These are phyloP conservation scores for Acanthurus lineatus DNA, from an alignment of 2,797 vertebrate genomes.

Conservation along the genomic window DNA sequence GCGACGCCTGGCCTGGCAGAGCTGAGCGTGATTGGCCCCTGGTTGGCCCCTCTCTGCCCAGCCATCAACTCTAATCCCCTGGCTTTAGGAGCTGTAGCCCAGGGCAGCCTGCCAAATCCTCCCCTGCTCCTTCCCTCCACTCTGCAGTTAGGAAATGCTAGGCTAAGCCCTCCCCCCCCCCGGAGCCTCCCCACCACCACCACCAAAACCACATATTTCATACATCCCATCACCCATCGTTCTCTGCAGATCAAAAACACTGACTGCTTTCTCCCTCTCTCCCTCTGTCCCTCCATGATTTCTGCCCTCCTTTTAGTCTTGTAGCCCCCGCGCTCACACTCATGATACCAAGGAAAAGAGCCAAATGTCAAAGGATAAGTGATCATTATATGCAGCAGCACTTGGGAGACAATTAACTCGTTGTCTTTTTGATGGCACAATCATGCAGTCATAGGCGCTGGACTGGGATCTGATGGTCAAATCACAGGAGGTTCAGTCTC, in stretches of 20 bases:
- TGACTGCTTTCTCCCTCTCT: conserved; percentile 45
- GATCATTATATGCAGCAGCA: conserved; percentile 35
- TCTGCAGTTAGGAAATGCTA: conserved; percentile 78
- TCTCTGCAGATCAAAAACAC: conserved; percentile 52
- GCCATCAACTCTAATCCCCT: conserved; percentile 82
- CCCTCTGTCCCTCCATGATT: conserved; percentile 27
- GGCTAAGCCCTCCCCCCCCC: conserved; percentile 50
- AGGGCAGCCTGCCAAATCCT: conserved; percentile 81
- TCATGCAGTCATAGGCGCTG: conserved; percentile 21
- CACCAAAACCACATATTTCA: conserved; percentile 67
- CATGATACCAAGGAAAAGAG: conserved; percentile 28
- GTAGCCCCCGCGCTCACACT: conserved; percentile 33
- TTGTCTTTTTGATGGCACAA: conserved; percentile 44
- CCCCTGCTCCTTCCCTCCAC: conserved; percentile 63
- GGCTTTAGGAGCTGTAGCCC: conserved; percentile 80
- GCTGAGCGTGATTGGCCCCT: conserved; percentile 75
- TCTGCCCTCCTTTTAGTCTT: conserved; percentile 23
- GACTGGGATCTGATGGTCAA: conserved; percentile 7
- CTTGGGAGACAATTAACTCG: conserved; percentile 42
- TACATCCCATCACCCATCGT: conserved; percentile 61
- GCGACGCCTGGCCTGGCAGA: conserved; percentile 76
- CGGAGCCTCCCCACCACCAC: conserved; percentile 13
- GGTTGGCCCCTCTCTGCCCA: conserved; percentile 81
- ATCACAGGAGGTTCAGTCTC: conserved; percentile 33
- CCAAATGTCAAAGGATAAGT: conserved; percentile 46